Evolutionary conservation across 1,140 invertebrate genomes (phyloP), one percentile per base, ranked within the genome.

Genomic region (Temnothorax curvispinosus): DNA sequence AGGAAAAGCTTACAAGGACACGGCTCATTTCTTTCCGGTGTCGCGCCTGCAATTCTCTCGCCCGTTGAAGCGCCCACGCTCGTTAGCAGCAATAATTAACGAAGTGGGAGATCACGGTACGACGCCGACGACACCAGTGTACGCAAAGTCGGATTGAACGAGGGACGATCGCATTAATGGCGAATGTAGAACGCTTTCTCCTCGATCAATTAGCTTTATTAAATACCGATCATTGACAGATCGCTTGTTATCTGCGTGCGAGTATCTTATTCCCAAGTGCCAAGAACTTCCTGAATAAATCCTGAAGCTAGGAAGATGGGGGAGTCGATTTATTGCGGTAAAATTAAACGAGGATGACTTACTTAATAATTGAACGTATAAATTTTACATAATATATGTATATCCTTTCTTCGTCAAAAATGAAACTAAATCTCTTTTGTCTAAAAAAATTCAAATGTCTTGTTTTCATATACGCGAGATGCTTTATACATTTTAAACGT

Each of bases 201-300:
- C 58, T 50, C 56, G 27, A 64, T 47, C 58, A 47, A 50, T 65
- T 47, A 65, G 27, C 56, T 56, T 78, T 27, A 62, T 47, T 78
- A 65, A 78, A 65, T 78, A 78, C 41, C 60, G 41, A 6, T 41
- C 41, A 78, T 64, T 78, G 76, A 78, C 18, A 65, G 44, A 78
- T 78, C 13, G 21, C 56, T 76, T 54, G 75, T 77, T 77, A 50
- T 21, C 64, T 41, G 27, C 35, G 52, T 15, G 15, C 72, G 18
- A 56, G 18, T 38, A 50, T 11, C 58, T 77, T 64, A 21, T 32
- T 38, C 15, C 41, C 56, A 7, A n/a, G 21, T 27, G 58, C 11
- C 27, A 15, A 6, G 18, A 78, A 78, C 21, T 77, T 52, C 27
- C 21, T 65, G 27, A 65, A 78, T 78, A 65, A 64, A 52, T 56